Evolutionary conservation across 2,888 invertebrate species (phyloP), one percentile per base, ranked within the genome.

Genomic region (Glaucopsyche alexis): DNA sequence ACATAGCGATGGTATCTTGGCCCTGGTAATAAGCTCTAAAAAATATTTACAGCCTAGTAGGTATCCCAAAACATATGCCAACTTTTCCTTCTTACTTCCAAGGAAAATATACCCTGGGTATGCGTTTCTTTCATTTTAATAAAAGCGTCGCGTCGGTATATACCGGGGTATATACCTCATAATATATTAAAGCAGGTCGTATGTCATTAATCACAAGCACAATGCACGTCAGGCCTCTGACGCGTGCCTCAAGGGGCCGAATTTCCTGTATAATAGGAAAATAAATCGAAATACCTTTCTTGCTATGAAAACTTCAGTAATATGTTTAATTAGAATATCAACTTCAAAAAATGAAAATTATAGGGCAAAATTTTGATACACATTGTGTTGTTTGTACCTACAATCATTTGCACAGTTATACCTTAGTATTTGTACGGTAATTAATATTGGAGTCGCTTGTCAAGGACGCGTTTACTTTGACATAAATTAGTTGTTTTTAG

Each of bases 151-250:
- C 45, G 29, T 47, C 7, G 89, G 42, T 69, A 49, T 60, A 60
- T 60, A 45, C 45, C 71, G 38, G 4, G 89, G 42, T 69, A 49
- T 60, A 60, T 60, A 45, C 45, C 71, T 45, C 55, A 71, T 71
- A 40, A 71, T 45, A 60, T 71, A 60, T 71, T 60, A 90, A 89
- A 90, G 89, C 90, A 87, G 84, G 87, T 86, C 79, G 84, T 85
- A 83, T 76, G 74, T 86, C 91, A 91, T 92, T 91, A 90, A 91
- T 91, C 91, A 91, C 83, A 78, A 76, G 81, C 82, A 91, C 91
- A 91, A 91, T 91, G 90, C 88, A 88, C 85, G 91, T 91, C 91
- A 86, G 79, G 81, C 82, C 79, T 78, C 77, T 84, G 85, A 87
- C 90, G 87, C 85, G 85, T 85, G 86, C 86, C 86, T 85, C 86